Base-by-base conservation (phyloP, 2,888 invertebrate species). In the Amiota minor region DNA sequence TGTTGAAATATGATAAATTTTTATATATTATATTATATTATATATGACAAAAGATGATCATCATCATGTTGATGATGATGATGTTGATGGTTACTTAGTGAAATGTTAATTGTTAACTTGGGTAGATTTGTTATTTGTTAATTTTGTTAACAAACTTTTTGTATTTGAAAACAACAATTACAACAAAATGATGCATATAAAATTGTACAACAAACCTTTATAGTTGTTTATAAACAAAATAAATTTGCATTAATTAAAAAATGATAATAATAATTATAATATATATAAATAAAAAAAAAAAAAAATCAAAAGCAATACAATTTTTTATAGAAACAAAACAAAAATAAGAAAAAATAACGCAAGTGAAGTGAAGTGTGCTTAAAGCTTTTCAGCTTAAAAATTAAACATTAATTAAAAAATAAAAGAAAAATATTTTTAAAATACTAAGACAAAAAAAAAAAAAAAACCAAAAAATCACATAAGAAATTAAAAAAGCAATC, bases 351-450 rank as follows among this genome's bases (percentile, higher is more conserved):
- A 74, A 78, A 72, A 72, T 78, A 82, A 73, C 73, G 82, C 77
- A 81, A 83, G 2, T 35, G 77, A 81, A 83, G 2, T 35, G 77
- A 84, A 78, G 78, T 82, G 83, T 83, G 83, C 83, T 85, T 80
- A 79, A 82, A 81, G 83, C 83, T 83, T 83, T 35, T 83, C 82
- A 83, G 83, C 83, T 85, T 83, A 83, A 75, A 73, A 74, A 68
- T 68, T 74, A 64, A 69, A 74, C n/a, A n/a, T 46, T 46, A 62
- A 70, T 50, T 72, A 69, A 9, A 10, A 47, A 77, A 75, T 62
- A 23, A 69, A 50, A 18, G 47, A 61, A 23, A 49, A 50, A 71
- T 35, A 62, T 35, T 35, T 35, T 35, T 35, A 49, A 74, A 73
- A 55, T 35, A 67, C 64, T 73, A 65, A 49, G 69, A 65, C 73